Percentiles rank a stretch among this genome's conserved stretches.
Evolutionary conservation across 2,113 vertebrate genomes (phyloP).

Genomic region (Oxyura jamaicensis): DNA sequence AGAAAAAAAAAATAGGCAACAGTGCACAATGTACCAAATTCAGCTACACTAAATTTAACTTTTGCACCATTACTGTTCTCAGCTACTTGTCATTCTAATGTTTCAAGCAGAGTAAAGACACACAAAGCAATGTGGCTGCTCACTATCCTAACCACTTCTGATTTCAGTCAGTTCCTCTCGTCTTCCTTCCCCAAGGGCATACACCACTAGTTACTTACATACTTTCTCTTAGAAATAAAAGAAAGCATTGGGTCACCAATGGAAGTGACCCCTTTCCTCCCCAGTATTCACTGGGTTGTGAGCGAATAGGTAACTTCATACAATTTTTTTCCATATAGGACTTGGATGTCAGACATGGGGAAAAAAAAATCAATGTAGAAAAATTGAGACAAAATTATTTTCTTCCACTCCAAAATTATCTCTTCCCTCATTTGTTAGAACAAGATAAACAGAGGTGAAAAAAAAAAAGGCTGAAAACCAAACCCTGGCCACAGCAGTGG

Average conservation of each 20-base stretch:
- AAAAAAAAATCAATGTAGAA: not conserved
- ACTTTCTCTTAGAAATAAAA: not conserved
- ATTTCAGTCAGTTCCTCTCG: not conserved
- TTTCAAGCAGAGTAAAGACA: not conserved
- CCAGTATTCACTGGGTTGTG: not conserved
- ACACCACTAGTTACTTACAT: not conserved
- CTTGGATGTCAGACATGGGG: not conserved
- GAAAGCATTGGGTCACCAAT: not conserved
- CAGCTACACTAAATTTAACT: not conserved
- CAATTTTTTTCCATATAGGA: not conserved
- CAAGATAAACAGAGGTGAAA: not conserved
- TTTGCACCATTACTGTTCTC: accelerated
- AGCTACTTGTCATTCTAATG: not conserved
- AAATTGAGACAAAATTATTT: not conserved
- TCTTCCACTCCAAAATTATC: not conserved
- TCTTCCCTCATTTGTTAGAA: not conserved
- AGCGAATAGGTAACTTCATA: not conserved
- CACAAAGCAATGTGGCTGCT: not conserved
- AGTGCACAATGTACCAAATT: accelerated
- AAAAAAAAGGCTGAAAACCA: not conserved
- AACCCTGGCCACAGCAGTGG: not conserved
- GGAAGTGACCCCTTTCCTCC: not conserved
- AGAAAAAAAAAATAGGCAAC: not conserved
- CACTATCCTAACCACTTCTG: not conserved
- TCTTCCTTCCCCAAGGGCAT: not conserved